These are phyloP conservation scores for Gymnocheta viridis DNA, from an alignment of 2,888 invertebrate genomes.

Conservation along the genomic window DNA sequence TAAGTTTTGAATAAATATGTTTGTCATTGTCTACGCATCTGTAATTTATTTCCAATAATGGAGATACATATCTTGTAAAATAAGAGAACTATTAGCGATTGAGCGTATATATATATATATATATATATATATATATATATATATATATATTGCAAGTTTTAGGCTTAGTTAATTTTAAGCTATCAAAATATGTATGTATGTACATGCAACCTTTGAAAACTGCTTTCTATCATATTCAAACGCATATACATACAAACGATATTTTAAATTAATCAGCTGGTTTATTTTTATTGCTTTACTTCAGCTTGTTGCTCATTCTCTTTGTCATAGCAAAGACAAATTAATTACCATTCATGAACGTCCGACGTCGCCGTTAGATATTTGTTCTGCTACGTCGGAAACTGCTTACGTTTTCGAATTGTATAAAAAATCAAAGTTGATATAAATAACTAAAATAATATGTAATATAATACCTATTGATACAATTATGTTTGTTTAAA, in stretches of 20 bases:
- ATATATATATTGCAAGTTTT: background rate
- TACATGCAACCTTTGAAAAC: background rate
- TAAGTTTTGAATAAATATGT: background rate
- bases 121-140: background rate
- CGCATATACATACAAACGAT: conserved; percentile 11
- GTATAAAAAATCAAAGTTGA: background rate
- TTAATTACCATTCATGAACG: conserved; percentile 42
- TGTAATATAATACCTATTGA: background rate
- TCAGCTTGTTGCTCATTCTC: conserved; percentile 63
- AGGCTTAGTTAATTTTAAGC: conserved; percentile 12
- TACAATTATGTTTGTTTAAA: too few relatives aligned
- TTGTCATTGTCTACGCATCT: background rate
- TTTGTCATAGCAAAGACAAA: conserved; percentile 30
- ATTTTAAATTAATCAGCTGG: conserved; percentile 59
- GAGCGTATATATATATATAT: background rate
- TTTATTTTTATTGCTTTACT: conserved; percentile 26
- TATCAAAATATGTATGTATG: too few relatives aligned
- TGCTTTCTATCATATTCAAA: too few relatives aligned
- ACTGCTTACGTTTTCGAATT: conserved; percentile 59
- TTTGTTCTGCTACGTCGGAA: conserved; percentile 47
- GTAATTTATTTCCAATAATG: background rate
- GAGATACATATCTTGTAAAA: too few relatives aligned
- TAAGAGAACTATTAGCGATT: too few relatives aligned
- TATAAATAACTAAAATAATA: background rate
- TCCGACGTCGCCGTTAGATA: conserved; percentile 43